Conservation (phyloP, 2,797 vertebrate species). For the Poeciliopsis infans region DNA sequence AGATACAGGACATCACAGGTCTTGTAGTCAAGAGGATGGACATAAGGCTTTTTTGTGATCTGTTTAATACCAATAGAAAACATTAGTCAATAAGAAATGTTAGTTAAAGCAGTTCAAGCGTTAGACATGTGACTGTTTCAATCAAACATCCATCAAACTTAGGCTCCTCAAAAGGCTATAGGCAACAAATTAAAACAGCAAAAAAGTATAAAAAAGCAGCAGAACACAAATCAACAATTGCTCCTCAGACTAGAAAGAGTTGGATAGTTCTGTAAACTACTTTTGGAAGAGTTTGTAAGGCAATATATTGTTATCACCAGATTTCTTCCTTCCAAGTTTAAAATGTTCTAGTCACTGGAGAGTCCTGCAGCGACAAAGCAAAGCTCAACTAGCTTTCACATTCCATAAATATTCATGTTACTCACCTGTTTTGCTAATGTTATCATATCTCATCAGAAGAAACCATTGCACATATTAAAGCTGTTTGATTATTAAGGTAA, state of each 20-base stretch:
- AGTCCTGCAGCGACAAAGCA: background rate
- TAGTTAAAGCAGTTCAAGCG: background rate
- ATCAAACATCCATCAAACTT: too few species aligned
- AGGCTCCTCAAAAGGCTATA: too few species aligned
- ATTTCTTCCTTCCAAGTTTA: background rate
- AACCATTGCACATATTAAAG: background rate
- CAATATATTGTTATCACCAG: background rate
- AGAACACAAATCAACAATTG: background rate
- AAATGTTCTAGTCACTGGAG: background rate
- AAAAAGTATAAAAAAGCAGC: too few species aligned
- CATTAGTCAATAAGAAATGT: background rate
- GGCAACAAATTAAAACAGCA: background rate
- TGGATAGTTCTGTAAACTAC: background rate
- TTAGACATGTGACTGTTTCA: too few species aligned
- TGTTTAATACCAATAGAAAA: background rate
- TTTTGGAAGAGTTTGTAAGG: background rate
- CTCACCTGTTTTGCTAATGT: background rate
- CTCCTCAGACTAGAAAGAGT: background rate
- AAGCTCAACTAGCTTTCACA: background rate
- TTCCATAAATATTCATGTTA: background rate
- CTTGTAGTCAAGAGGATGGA: background rate
- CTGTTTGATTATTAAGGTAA: background rate
- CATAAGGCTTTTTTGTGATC: background rate
- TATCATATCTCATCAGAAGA: background rate
- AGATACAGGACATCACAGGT: background rate